These are phyloP conservation scores for Ctenosaura bakeri DNA, from an alignment of 2,797 vertebrate genomes.

Conservation along the genomic window DNA sequence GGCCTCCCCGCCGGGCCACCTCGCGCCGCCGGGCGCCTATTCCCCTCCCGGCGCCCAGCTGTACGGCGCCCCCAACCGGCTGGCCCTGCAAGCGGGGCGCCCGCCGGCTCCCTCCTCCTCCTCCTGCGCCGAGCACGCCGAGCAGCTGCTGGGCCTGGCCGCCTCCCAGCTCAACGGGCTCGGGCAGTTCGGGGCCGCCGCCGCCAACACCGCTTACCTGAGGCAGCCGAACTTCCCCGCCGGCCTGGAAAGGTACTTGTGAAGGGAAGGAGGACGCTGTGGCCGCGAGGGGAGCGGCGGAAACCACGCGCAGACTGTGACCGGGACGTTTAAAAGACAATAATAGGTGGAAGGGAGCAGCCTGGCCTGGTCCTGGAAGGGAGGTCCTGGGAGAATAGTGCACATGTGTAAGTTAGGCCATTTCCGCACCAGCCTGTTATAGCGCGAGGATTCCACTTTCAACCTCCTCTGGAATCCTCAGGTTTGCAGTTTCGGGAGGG, in stretches of 20 bases:
- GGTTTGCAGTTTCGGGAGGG: too few relatives aligned
- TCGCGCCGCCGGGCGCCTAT: constrained; percentile 85
- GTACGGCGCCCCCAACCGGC: constrained; percentile 85
- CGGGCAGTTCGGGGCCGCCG: constrained; percentile 77
- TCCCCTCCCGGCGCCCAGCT: constrained; percentile 86
- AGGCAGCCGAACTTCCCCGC: constrained; percentile 88
- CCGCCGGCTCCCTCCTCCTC: constrained; percentile 67
- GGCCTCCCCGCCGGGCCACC: constrained; percentile 84
- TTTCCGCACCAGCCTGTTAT: too few relatives aligned
- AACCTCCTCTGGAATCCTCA: too few relatives aligned
- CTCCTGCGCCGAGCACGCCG: constrained; percentile 85
- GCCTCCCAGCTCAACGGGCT: constrained; percentile 82
- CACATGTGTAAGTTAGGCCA: not conserved
- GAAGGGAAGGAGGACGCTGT: constrained; percentile 40
- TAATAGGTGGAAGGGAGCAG: too few relatives aligned
- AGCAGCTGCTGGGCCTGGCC: constrained; percentile 85
- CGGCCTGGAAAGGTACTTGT: constrained; percentile 94
- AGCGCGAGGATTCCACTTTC: too few relatives aligned
- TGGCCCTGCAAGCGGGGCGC: constrained; percentile 77
- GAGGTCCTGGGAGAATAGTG: not conserved
- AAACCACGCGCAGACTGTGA: too few relatives aligned
- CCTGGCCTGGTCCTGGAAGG: not conserved
- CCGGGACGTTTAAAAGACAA: too few relatives aligned
- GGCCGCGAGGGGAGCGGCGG: too few relatives aligned
- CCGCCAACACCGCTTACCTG: constrained; percentile 86